Evolutionary conservation across 2,797 vertebrate species (phyloP).

Genomic region (Telmatherina bonti): DNA sequence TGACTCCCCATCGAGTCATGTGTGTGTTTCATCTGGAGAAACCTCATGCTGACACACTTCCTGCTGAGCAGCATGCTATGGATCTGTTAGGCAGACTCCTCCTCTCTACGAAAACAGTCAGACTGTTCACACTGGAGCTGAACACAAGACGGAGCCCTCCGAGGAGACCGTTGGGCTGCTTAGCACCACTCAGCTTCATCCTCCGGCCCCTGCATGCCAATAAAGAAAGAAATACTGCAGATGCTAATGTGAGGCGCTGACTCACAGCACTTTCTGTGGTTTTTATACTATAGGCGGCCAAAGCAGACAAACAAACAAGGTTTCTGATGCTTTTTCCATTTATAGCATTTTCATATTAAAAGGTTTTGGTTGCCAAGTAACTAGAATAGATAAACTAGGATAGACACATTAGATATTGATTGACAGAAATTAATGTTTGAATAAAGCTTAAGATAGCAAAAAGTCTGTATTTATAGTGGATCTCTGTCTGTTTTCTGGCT

Average conservation of each 20-base stretch:
- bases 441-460: neutral
- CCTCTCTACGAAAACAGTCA: neutral
- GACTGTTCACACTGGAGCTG: neutral
- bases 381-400: neutral
- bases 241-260: neutral
- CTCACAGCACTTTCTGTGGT: neutral
- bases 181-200: neutral
- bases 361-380: neutral
- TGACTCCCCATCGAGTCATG: neutral
- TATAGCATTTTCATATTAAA: neutral
- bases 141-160: neutral
- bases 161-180: neutral
- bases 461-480: neutral
- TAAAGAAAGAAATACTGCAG: constrained; percentile 1
- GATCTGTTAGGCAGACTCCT: no score
- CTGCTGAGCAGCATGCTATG: neutral
- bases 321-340: neutral
- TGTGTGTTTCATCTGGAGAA: neutral
- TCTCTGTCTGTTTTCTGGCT: neutral
- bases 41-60: neutral
- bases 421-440: neutral
- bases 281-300: neutral
- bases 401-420: neutral
- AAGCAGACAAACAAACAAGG: neutral
- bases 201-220: neutral